Percentiles rank a stretch among this genome's conserved stretches.
phyloP scores from a whole-genome alignment of 2,113 vertebrate genomes.

The Aleadryas rufinucha region DNA sequence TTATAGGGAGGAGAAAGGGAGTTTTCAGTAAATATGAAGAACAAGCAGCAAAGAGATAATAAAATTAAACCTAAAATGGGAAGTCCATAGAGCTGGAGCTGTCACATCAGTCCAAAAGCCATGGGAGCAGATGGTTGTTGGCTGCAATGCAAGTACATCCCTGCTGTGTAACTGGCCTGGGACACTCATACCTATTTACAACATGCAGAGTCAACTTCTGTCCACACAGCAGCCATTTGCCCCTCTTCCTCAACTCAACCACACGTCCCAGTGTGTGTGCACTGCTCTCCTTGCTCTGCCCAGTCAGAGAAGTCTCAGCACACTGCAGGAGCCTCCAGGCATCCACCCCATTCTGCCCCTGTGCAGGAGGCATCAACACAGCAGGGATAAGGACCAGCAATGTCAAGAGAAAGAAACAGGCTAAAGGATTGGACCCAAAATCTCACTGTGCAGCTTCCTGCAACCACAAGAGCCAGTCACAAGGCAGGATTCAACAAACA shows the following conservation, averaged over 20 bases:
- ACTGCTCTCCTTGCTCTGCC: background rate
- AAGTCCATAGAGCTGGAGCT: background rate
- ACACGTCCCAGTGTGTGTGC: accelerated
- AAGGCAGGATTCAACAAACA: background rate
- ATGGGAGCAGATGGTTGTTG: background rate
- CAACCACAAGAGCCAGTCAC: background rate
- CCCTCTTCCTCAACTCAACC: background rate
- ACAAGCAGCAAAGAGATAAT: background rate
- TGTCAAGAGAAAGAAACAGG: background rate
- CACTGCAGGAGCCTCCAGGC: background rate
- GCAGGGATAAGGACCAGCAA: background rate
- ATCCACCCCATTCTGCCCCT: background rate
- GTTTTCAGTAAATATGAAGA: background rate
- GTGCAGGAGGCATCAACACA: background rate
- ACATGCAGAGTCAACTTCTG: background rate
- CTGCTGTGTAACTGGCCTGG: background rate
- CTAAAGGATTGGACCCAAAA: background rate
- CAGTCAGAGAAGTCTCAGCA: background rate
- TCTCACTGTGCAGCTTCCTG: background rate
- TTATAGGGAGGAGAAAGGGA: background rate
- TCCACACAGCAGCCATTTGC: background rate
- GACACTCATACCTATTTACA: background rate
- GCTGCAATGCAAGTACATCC: background rate
- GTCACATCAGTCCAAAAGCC: background rate
- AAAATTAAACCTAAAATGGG: background rate